phyloP scores from a whole-genome alignment of 2,888 invertebrate species.

The Liodrosophila aerea region DNA sequence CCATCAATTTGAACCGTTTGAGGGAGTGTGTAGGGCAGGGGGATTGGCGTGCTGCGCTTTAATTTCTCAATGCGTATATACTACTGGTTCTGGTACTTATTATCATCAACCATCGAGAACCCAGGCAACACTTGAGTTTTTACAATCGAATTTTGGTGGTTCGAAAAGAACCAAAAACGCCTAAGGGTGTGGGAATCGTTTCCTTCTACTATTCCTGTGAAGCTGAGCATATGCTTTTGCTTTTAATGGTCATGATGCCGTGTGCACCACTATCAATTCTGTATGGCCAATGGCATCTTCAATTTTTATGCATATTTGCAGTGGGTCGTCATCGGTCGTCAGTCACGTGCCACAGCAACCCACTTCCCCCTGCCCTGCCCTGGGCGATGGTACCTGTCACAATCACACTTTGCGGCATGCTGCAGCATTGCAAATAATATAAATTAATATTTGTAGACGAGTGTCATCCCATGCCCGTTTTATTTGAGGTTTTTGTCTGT shows the following conservation, averaged over 20 bases:
- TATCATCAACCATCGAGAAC: conserved; percentile 46
- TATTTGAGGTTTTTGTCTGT: conserved; percentile 65
- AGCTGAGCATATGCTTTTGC: conserved; percentile 73
- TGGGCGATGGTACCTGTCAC: conserved; percentile 73
- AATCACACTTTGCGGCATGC: conserved; percentile 78
- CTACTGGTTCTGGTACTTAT: conserved; percentile 62
- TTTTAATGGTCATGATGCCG: conserved; percentile 55
- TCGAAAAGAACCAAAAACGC: conserved; percentile 26
- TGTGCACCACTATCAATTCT: conserved; percentile 72
- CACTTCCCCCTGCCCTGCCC: conserved; percentile 14
- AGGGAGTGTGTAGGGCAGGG: conserved; percentile 7
- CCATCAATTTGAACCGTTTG: conserved; percentile 67
- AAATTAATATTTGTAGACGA: conserved; percentile 72
- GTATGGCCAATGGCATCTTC: conserved; percentile 64
- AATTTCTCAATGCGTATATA: conserved; percentile 73
- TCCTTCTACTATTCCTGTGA: too few relatives aligned
- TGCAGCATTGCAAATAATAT: conserved; percentile 77
- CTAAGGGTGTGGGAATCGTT: conserved; percentile 54
- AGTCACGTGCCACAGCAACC: conserved; percentile 68
- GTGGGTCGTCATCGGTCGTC: too few relatives aligned
- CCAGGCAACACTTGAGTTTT: conserved; percentile 62
- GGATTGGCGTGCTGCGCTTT: conserved; percentile 69
- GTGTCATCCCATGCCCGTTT: conserved; percentile 10
- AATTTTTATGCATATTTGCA: conserved; percentile 74
- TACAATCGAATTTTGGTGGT: conserved; percentile 58